Evolutionary conservation across 1,140 invertebrate genomes (phyloP).

Genomic region (Anthonomus grandis): DNA sequence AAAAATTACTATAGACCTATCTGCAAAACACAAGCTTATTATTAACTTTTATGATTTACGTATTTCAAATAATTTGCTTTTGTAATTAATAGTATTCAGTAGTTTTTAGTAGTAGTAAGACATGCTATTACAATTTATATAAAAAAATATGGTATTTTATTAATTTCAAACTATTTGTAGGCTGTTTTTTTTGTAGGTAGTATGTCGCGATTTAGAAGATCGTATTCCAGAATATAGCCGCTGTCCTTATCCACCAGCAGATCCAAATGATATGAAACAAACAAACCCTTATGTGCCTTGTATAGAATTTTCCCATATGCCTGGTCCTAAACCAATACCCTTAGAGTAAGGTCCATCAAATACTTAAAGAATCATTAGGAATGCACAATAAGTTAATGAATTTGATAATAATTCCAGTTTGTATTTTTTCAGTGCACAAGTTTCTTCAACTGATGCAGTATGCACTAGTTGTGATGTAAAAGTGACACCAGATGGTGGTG

Average conservation of each 20-base stretch:
- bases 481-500: constrained; percentile 6
- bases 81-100: no score
- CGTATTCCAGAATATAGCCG: background rate
- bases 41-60: no score
- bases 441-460: background rate
- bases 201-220: background rate
- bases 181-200: background rate
- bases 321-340: background rate
- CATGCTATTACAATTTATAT: no score
- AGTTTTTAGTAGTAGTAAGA: no score
- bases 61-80: no score
- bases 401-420: background rate
- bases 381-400: background rate
- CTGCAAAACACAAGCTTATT: no score
- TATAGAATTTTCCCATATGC: background rate
- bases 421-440: background rate
- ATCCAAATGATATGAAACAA: constrained; percentile 4
- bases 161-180: background rate
- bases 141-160: background rate
- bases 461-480: constrained; percentile 8
- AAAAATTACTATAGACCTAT: no score
- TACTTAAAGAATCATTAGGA: background rate
- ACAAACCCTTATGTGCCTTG: constrained; percentile 6
- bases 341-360: background rate
- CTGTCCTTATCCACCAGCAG: constrained; percentile 14